Evolutionary conservation across 1,140 invertebrate species (phyloP), one percentile per base, ranked within the genome.

Genomic region (Drosophila ercepeae): DNA sequence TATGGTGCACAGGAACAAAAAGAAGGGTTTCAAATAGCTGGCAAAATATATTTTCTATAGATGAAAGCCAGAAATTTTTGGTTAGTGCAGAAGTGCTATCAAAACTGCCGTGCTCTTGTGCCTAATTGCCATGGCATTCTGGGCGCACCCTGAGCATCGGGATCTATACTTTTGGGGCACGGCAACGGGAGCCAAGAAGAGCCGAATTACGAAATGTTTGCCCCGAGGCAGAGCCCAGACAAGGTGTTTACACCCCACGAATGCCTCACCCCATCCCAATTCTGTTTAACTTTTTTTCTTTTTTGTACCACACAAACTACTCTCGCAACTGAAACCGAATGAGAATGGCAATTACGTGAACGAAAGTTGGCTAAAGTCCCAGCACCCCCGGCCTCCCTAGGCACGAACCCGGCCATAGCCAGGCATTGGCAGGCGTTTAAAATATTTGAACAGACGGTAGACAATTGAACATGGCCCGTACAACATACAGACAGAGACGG

Each of bases 391-490:
- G 8, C 27, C 46, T 18, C 19, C n/a, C 29, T 14, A 29, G 46
- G n/a, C 14, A 13, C 25, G 9, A 25, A n/a, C 36, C 21, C n/a
- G 32, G 16, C n/a, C 36, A 2, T 32, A 1, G 29, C 9, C 61
- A 21, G 21, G 21, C 21, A 67, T 67, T 67, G 64, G 64, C 61
- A 68, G 60, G 61, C 64, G 64, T 68, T 68, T 68, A 67, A 68
- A 67, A 68, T 68, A 68, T 68, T 68, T 68, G 61, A 68, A 67
- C 64, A 67, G 64, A 67, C 60, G 64, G 46, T 60, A 67, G 61
- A 67, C 64, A 67, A 68, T 68, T 67, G 64, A 68, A 68, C 61
- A 67, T 21, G 46, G 64, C 4, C 48, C 46, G 49, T 36, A 53
- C 63, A 64, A 53, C 60, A 44, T 13, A 45, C 60, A 60, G 48